Base-by-base conservation (phyloP, 2,797 vertebrate species). In the Poecilia picta region DNA sequence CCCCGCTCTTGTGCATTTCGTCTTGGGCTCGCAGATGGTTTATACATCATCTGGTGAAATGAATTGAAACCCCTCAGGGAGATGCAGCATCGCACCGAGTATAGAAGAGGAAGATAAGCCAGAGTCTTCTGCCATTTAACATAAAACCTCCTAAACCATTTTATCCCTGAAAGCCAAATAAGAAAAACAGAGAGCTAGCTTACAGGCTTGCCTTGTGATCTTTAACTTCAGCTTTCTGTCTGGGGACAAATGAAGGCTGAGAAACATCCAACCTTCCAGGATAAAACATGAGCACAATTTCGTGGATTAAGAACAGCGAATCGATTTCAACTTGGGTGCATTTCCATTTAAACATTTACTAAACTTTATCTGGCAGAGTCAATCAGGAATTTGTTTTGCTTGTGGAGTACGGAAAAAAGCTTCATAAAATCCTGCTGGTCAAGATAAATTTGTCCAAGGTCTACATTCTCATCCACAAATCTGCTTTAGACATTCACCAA, bases 31-130 rank as follows among this genome's bases (percentile, higher is more conserved):
- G 75, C 36, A 73, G 59, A 78, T 45, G 85, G 71, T 89, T 93
- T 87, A 88, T 89, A 87, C 85, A 85, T 72, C 82, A 91, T 85
- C 85, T 91, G 84, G 81, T 87, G 71, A 86, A 88, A 84, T 82
- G 33, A 87, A 82, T 31, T 80, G 43, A 83, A 80, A 87, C 62
- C 66, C 74, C 85, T 87, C 39, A 79, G 73, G 81, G 82, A 81
- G 80, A 82, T 72, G 77, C 74, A 86, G 62, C 70, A 72, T 8
- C 78, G 71, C 81, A 36, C 74, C 13, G 68, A 84, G 75, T 77
- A 72, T 73, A 4, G 39, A 79, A 76, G 80, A 72, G 47, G 71
- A 80, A 85, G 51, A 82, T 55, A 73, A 89, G 72, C 47, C 77
- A 87, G 71, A 85, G 74, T 86, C 28, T 18, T 62, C 39, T 79